These are phyloP conservation scores for Hemithea aestivaria DNA, from an alignment of 2,888 invertebrate genomes.

Conservation along the genomic window DNA sequence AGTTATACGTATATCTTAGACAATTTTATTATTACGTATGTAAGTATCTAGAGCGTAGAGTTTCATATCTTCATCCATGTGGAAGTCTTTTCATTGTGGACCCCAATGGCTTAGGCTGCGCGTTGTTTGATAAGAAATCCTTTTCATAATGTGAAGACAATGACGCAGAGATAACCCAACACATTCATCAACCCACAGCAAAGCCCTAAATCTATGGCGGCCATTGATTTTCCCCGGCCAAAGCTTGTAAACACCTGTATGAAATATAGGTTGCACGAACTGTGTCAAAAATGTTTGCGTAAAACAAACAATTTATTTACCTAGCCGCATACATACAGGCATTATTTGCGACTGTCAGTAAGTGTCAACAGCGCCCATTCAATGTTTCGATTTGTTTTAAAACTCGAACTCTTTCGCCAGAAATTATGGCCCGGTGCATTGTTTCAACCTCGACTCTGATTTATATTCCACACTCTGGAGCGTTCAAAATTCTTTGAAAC, in stretches of 20 bases:
- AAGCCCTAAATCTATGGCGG: too few species aligned
- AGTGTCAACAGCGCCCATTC: slow-evolving; percentile 30
- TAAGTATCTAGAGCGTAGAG: too few species aligned
- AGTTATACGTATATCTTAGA: too few species aligned
- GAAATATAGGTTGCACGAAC: slow-evolving; percentile 2
- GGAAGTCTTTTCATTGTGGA: too few species aligned
- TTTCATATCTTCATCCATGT: too few species aligned
- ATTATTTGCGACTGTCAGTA: slow-evolving; percentile 28
- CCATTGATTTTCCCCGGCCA: too few species aligned
- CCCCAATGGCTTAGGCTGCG: too few species aligned
- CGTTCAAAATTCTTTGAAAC: slow-evolving; percentile 32
- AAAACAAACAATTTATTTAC: slow-evolving; percentile 11
- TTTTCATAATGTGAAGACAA: too few species aligned
- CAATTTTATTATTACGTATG: too few species aligned
- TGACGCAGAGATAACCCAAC: too few species aligned
- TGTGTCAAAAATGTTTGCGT: slow-evolving; percentile 9
- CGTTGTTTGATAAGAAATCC: too few species aligned
- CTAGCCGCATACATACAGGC: slow-evolving; percentile 7
- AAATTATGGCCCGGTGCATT: slow-evolving; percentile 33
- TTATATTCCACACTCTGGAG: slow-evolving; percentile 28
- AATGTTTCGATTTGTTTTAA: slow-evolving; percentile 34
- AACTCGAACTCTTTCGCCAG: slow-evolving; percentile 27
- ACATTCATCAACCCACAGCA: too few species aligned
- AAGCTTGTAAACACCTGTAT: not conserved
- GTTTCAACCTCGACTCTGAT: slow-evolving; percentile 34